These are phyloP conservation scores for Dasyurus viverrinus DNA, from an alignment of 2,113 vertebrate species.

Conservation along the genomic window DNA sequence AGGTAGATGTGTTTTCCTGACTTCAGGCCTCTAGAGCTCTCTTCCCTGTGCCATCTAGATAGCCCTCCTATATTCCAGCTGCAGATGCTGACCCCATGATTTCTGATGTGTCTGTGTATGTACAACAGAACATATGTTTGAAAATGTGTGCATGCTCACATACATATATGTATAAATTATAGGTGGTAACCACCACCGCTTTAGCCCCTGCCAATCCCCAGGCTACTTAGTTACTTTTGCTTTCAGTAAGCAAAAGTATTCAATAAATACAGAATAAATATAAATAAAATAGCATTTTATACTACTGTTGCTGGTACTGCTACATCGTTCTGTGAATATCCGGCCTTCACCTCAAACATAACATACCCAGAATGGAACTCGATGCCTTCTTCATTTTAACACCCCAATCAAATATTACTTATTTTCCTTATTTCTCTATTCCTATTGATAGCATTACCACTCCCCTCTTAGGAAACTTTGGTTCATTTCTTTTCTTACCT, in stretches of 20 bases:
- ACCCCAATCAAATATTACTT: not conserved
- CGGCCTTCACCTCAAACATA: not conserved
- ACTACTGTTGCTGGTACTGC: not conserved
- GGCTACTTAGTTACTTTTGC: slow-evolving; percentile 18
- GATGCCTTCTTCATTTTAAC: not conserved
- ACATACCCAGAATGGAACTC: not conserved
- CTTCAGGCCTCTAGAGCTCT: not conserved
- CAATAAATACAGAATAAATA: not conserved
- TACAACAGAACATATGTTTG: not conserved
- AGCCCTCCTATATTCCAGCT: slow-evolving; percentile 23
- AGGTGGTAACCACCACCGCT: not conserved
- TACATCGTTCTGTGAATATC: not conserved
- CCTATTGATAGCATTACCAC: not conserved
- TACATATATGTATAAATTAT: not conserved
- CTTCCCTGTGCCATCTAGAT: not conserved
- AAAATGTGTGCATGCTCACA: not conserved
- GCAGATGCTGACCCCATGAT: slow-evolving; percentile 8
- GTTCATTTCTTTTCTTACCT: not conserved
- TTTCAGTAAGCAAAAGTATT: not conserved
- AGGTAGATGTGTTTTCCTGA: too few relatives aligned
- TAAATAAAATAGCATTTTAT: not conserved
- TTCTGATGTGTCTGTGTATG: not conserved
- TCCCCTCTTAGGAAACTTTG: not conserved
- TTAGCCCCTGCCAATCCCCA: not conserved
- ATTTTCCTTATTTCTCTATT: not conserved